A percentile compares a stretch with the other conserved stretches of the same genome.
Evolutionary conservation across 2,888 invertebrate genomes (phyloP).

Genomic region (Uloborus plumipes): DNA sequence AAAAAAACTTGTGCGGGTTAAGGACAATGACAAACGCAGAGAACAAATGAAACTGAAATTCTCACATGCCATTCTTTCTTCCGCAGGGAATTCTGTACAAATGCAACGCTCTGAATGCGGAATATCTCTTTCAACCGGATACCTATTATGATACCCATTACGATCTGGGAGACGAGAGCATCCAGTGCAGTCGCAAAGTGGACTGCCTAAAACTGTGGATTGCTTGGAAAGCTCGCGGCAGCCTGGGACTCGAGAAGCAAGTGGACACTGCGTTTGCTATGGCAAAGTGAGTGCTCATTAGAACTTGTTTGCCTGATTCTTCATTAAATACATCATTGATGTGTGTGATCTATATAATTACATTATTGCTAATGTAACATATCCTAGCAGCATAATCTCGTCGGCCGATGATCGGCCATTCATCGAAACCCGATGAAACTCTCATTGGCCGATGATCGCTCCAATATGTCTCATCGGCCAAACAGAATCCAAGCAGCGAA

Average conservation of each 20-base stretch:
- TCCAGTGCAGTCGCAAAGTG: constrained; percentile 95
- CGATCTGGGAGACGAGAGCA: constrained; percentile 91
- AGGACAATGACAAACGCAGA: no score
- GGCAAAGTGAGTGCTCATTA: constrained; percentile 76
- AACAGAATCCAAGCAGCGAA: no score
- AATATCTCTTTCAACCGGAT: constrained; percentile 90
- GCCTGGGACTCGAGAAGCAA: constrained; percentile 82
- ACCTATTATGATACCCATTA: constrained; percentile 88
- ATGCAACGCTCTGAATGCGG: constrained; percentile 83
- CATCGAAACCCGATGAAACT: no score
- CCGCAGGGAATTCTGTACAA: constrained; percentile 77
- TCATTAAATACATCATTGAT: no score
- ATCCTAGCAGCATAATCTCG: no score
- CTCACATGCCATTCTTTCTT: constrained; percentile 6
- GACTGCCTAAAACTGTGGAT: constrained; percentile 98
- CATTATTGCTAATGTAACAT: no score
- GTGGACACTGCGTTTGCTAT: constrained; percentile 84
- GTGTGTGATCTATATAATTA: no score
- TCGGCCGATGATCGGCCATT: no score
- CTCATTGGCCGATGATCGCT: no score
- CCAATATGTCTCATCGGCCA: no score
- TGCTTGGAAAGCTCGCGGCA: constrained; percentile 95
- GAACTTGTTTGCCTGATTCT: neutral
- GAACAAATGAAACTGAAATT: no score
- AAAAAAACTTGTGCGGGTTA: no score